Base-by-base conservation (phyloP, 2,797 vertebrate genomes). In the Argentina silus region DNA sequence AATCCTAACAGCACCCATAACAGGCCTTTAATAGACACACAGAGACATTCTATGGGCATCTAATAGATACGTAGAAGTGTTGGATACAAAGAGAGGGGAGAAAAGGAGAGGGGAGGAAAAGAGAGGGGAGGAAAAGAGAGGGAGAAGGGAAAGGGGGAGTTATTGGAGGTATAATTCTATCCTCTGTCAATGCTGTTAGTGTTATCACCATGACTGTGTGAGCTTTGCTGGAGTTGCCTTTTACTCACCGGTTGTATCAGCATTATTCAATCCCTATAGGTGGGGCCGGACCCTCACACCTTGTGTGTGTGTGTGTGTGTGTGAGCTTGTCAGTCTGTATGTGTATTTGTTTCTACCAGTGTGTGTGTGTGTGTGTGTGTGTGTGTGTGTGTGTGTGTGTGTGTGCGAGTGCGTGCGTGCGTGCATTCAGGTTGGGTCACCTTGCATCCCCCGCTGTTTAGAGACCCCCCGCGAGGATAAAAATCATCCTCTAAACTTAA, bases 381-480 rank as follows among this genome's bases (percentile, higher is more conserved):
- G 51, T 72, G 27, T 76, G 68, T 55, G 27, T 77, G 66, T 36
- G 73, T 73, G 68, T 61, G 70, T 64, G 51, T 55, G 69, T 51
- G 47, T 74, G 55, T 79, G n/a, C n/a, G n/a, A n/a, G 68, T 61
- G 70, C 60, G 51, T 55, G 69, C 47, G 47, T 74, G 55, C 78
- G 64, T 81, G 70, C 75, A 76, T 86, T 81, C 79, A 88, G 81
- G 86, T 83, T 80, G 90, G 90, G 92, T 94, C 92, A 93, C 92
- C 91, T 92, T 92, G 88, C 86, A 91, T 85, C 86, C 85, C 88
- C 90, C 84, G 80, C 81, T 87, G 79, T 92, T 92, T 89, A 91
- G 85, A 90, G 90, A 91, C 91, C 91, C 86, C 91, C 92, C 78
- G 86, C 84, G 79, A 86, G 89, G 93, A 93, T 92, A 92, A 92